Evolutionary conservation across 1,140 invertebrate species (phyloP).

Genomic region (Dolichoris vasculosae): DNA sequence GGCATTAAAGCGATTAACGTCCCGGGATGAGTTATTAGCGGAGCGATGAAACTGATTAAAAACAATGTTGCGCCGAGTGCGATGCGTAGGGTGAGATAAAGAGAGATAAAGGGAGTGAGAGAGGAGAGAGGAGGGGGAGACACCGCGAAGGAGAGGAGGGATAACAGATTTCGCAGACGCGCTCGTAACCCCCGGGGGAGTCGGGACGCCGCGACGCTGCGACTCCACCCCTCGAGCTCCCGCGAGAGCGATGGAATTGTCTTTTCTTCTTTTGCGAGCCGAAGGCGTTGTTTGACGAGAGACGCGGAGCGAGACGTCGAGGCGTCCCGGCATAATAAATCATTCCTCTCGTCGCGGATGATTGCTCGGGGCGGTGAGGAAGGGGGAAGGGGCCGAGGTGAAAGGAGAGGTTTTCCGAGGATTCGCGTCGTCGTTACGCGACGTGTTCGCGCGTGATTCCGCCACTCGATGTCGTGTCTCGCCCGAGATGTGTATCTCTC

Average conservation of each 20-base stretch:
- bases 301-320: constrained; percentile 19
- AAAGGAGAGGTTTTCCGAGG: not conserved
- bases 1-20: not conserved
- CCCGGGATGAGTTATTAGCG: not conserved
- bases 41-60: not conserved
- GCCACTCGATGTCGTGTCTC: not conserved
- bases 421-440: not conserved
- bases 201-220: not conserved
- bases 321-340: not conserved
- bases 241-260: constrained; percentile 21
- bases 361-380: not conserved
- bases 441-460: constrained; percentile 9
- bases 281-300: constrained; percentile 1
- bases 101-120: too few relatives aligned
- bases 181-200: not conserved
- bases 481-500: not conserved
- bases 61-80: not conserved
- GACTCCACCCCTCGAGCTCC: not conserved
- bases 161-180: constrained; percentile 61
- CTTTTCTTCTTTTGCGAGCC: constrained; percentile 32
- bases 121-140: not conserved
- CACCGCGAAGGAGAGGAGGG: constrained; percentile 42
- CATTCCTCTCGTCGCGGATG: constrained; percentile 29
- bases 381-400: not conserved
- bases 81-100: not conserved